Base-by-base conservation (phyloP, 1,140 invertebrate genomes). In the Drosophila rufa region DNA sequence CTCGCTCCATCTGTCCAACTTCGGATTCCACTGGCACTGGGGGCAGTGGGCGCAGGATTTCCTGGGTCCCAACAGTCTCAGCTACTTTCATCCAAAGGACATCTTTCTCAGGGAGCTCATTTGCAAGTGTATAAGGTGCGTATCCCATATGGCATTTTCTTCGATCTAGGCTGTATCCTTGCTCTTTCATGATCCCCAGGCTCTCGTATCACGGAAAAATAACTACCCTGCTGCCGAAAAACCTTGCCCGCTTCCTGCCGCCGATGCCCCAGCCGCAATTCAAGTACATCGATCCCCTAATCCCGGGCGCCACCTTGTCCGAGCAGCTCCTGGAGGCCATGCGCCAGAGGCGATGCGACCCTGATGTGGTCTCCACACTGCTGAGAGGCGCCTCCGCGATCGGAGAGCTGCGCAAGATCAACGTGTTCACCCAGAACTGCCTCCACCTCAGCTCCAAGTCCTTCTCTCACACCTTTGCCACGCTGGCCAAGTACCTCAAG, bases 1-100 rank as follows among this genome's bases (percentile, higher is more conserved):
- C 94, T 96, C 98, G 0, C 99, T 99, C 91, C 99, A 99, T 94
- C 94, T 99, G 92, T 99, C 98, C 92, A 99, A 99, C 94, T 99
- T 99, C 92, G 99, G 99, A 98, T 97, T 98, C 79, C 97, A 98
- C 86, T 98, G 98, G 97, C 96, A 96, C 83, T 95, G 95, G 57
- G 96, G 95, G 2, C 48, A 68, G 14, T 87, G 84, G 84, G 51
- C 19, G 0, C 15, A 67, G 4, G 36, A 12, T 3, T 68, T 47
- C 48, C 40, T 25, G 3, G 38, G 22, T 15, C 2, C 22, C 9
- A 30, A 2, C 17, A 38, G 19, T 19, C 17, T 82, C 93, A 97
- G 82, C 93, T 96, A 40, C 6, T n/a, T 98, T 79, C 96, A 98
- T 93, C 98, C 99, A 0, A 96, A 97, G 91, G 96, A 97, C 3